Base-by-base conservation (phyloP, 2,113 vertebrate species). In the Apus apus region DNA sequence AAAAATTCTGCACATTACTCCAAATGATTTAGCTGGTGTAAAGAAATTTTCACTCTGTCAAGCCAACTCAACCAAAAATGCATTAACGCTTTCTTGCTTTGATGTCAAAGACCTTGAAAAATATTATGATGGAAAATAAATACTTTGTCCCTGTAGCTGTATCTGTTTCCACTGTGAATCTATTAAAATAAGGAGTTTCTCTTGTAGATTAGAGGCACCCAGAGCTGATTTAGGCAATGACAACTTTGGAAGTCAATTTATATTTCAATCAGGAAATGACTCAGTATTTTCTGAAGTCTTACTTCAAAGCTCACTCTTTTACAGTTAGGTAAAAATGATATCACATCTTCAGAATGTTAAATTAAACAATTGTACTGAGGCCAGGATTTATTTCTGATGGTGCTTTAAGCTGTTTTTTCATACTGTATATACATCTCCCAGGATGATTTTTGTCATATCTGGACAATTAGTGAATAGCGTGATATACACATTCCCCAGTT, bases 231-330 rank as follows among this genome's bases (percentile, higher is more conserved):
- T 96, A 93, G 36, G 81, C 88, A 95, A 74, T 45, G 45, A 89
- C 90, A 94, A 64, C 65, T 96, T 94, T 95, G 60, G 82, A 97
- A 96, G 92, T 96, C 50, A 77, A 85, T 93, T 96, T 96, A 60
- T 96, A 91, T 96, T 97, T 97, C 89, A 96, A 94, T 96, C 91
- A 97, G 92, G 89, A 98, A 97, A 96, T 94, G 81, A 97, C 25
- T 97, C 89, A 94, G 46, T 89, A 96, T 87, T 96, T 98, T 94
- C 96, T 97, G 86, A 97, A 96, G 87, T 92, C 43, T 94, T 78
- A 92, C 79, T 97, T 98, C 93, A 97, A 98, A 97, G 89, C 48
- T 81, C 76, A 48, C 92, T 93, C 73, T 62, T 95, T 94, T 92
- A 80, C 29, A 90, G 88, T 96, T 96, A 94, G 92, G 85, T 97